Evolutionary conservation across 2,113 vertebrate genomes (phyloP).

Genomic region (Crotophaga sulcirostris): DNA sequence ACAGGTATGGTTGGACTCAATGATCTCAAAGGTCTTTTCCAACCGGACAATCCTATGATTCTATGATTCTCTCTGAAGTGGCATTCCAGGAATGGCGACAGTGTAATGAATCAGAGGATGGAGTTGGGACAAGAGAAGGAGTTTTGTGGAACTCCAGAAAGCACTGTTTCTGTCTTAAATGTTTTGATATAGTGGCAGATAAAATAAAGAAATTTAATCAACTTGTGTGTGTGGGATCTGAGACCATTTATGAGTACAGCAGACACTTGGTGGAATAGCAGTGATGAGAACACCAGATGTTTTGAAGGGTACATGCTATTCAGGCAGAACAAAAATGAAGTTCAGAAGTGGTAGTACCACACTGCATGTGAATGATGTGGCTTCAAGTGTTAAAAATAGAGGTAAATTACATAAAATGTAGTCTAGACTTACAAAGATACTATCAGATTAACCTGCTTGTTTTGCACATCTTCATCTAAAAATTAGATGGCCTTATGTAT

Average conservation of each 20-base stretch:
- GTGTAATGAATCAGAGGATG: background rate
- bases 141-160: background rate
- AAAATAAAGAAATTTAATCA: background rate
- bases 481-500: background rate
- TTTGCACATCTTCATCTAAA: background rate
- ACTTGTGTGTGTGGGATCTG: background rate
- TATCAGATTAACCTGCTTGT: background rate
- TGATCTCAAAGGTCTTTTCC: too few relatives aligned
- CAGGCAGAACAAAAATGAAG: background rate
- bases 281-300: background rate
- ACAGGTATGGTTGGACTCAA: too few relatives aligned
- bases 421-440: background rate
- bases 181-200: background rate
- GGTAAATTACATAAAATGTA: background rate
- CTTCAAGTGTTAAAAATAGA: background rate
- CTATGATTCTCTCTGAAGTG: background rate
- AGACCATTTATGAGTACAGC: background rate
- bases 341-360: background rate
- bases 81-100: background rate
- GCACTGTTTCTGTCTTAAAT: background rate
- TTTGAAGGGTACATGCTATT: background rate
- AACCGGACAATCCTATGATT: too few relatives aligned
- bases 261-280: background rate
- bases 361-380: background rate
- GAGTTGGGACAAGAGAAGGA: background rate